phyloP scores from a whole-genome alignment of 2,888 invertebrate species.

The Nasonia oneida region DNA sequence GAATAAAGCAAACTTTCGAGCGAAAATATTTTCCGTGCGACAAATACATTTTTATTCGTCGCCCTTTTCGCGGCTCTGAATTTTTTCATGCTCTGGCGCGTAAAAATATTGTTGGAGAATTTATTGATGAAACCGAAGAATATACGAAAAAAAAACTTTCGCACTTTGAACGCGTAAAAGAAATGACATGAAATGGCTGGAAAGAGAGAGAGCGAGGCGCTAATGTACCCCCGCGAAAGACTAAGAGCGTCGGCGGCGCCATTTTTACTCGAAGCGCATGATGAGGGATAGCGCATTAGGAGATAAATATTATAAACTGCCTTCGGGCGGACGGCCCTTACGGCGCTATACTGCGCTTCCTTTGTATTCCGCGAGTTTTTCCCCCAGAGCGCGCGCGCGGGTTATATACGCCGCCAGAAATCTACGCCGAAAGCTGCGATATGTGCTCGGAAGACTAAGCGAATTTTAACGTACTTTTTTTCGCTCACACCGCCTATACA shows the following conservation, averaged over 20 bases:
- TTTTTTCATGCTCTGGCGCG: neutral
- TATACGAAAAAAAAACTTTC: neutral
- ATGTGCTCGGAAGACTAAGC: slow-evolving; percentile 54
- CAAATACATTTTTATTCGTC: slow-evolving; percentile 9
- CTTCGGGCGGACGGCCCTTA: slow-evolving; percentile 42
- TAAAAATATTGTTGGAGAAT: neutral
- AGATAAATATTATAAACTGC: slow-evolving; percentile 67
- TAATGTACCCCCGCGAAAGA: slow-evolving; percentile 65
- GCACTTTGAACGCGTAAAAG: neutral
- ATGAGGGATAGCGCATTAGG: slow-evolving; percentile 65
- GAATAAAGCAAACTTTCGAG: slow-evolving; percentile 30
- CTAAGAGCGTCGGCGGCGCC: slow-evolving; percentile 60
- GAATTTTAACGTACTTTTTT: slow-evolving; percentile 48
- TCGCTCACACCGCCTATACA: neutral
- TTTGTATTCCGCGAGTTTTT: slow-evolving; percentile 55
- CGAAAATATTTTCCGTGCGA: neutral
- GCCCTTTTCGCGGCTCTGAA: neutral
- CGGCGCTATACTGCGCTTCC: slow-evolving; percentile 18
- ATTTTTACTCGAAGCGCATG: slow-evolving; percentile 61
- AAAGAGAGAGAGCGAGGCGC: slow-evolving; percentile 19
- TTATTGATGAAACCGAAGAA: neutral
- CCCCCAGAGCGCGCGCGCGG: neutral
- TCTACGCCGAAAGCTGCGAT: slow-evolving; percentile 29
- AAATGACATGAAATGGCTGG: slow-evolving; percentile 14
- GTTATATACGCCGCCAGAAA: slow-evolving; percentile 16